Evolutionary conservation across 1,140 invertebrate species (phyloP).

Genomic region (Riptortus pedestris): DNA sequence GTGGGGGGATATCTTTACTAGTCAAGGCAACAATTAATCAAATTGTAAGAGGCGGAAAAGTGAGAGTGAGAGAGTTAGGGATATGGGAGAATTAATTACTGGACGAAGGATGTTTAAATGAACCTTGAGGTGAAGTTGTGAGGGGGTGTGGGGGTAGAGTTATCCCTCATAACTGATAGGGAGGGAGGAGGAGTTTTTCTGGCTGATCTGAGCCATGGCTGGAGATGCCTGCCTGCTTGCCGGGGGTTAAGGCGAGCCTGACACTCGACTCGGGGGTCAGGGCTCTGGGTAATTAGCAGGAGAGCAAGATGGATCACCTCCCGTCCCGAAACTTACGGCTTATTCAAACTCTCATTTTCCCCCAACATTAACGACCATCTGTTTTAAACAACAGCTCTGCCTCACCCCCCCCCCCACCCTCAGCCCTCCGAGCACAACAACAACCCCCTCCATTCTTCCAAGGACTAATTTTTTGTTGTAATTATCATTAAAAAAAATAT

Average conservation of each 20-base stretch:
- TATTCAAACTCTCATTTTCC: slow-evolving; percentile 18
- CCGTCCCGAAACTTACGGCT: slow-evolving; percentile 11
- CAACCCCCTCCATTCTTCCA: too few species aligned
- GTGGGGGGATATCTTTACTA: too few species aligned
- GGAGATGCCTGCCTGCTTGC: neutral
- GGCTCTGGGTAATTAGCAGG: neutral
- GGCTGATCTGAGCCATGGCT: neutral
- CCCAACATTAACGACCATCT: slow-evolving; percentile 17
- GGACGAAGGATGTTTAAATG: slow-evolving; percentile 5
- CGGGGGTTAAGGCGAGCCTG: neutral
- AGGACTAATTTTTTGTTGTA: too few species aligned
- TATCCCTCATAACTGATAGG: slow-evolving; percentile 12
- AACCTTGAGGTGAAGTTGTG: slow-evolving; percentile 2
- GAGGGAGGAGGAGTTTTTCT: slow-evolving; percentile 1
- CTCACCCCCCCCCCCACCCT: neutral
- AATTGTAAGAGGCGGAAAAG: too few species aligned
- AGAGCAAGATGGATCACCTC: slow-evolving; percentile 13
- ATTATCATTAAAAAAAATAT: too few species aligned
- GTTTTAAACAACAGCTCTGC: slow-evolving; percentile 10
- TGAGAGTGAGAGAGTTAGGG: neutral
- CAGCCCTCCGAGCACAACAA: neutral
- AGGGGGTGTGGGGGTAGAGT: neutral
- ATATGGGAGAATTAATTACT: neutral
- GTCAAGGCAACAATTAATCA: too few species aligned
- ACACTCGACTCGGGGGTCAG: neutral